Evolutionary conservation across 2,797 vertebrate species (phyloP).

Genomic region (Hippocampus kuda): DNA sequence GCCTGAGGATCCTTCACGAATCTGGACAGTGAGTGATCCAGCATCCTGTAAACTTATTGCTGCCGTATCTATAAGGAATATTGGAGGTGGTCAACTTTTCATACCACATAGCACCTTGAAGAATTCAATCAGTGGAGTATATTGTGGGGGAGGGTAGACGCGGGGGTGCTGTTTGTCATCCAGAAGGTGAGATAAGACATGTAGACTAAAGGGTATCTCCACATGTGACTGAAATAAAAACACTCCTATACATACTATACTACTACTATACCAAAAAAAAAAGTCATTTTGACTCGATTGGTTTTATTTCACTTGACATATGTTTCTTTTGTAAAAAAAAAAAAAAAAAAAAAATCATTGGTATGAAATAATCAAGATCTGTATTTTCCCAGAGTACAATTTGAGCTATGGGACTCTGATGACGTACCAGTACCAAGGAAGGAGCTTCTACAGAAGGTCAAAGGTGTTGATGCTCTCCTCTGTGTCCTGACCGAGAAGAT

Average conservation of each 20-base stretch:
- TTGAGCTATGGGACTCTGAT: constrained; percentile 68
- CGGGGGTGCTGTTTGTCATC: constrained; percentile 24
- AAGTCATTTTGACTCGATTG: background rate
- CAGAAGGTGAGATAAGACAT: constrained; percentile 28
- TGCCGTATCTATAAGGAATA: background rate
- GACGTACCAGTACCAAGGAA: constrained; percentile 59
- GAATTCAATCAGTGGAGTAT: constrained; percentile 33
- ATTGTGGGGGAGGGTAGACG: constrained; percentile 7
- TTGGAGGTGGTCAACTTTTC: background rate
- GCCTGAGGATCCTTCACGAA: constrained; percentile 65
- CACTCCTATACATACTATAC: background rate
- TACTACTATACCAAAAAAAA: background rate
- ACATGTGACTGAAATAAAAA: background rate
- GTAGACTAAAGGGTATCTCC: constrained; percentile 12
- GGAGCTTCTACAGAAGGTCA: constrained; percentile 66
- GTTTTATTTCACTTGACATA: background rate
- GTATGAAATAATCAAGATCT: background rate
- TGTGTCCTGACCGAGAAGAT: constrained; percentile 72
- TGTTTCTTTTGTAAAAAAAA: background rate
- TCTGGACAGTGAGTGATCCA: constrained; percentile 65
- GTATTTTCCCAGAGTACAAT: constrained; percentile 60
- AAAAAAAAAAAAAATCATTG: background rate
- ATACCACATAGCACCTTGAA: constrained; percentile 43
- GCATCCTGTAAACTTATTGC: background rate
- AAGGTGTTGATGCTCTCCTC: constrained; percentile 60